Percentiles rank a stretch among this genome's conserved stretches.
These are phyloP conservation scores for Python bivittatus DNA, from an alignment of 2,113 vertebrate genomes.

Conservation along the genomic window DNA sequence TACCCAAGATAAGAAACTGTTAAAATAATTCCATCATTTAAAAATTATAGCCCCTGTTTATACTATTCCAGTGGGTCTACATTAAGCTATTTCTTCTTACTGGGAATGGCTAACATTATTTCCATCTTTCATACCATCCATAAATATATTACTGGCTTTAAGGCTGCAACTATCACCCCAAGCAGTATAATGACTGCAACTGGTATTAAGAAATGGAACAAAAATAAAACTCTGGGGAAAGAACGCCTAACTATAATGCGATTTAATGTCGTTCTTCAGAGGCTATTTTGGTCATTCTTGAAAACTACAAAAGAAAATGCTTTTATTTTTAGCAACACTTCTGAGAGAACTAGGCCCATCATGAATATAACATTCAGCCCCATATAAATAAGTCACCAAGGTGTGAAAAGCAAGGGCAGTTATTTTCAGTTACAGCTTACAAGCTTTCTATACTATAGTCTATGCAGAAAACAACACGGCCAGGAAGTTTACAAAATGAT, in stretches of 20 bases:
- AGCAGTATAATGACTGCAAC: neutral
- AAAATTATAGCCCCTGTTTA: slow-evolving; percentile 29
- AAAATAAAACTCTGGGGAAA: neutral
- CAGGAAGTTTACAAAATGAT: slow-evolving; percentile 56
- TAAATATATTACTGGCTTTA: neutral
- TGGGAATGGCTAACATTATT: neutral
- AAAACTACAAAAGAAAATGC: slow-evolving; percentile 54
- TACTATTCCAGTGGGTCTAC: slow-evolving; percentile 19
- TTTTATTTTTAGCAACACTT: slow-evolving; percentile 68
- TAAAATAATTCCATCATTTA: slow-evolving; percentile 49
- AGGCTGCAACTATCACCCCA: slow-evolving; percentile 1
- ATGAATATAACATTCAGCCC: slow-evolving; percentile 69
- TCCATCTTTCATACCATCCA: neutral
- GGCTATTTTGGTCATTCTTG: slow-evolving; percentile 58
- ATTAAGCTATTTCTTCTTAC: slow-evolving; percentile 25
- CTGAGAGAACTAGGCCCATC: slow-evolving; percentile 65
- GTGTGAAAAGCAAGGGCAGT: slow-evolving; percentile 63
- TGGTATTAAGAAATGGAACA: neutral
- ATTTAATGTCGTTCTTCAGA: slow-evolving; percentile 34
- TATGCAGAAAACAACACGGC: slow-evolving; percentile 61
- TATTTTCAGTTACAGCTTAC: slow-evolving; percentile 73
- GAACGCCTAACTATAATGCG: slow-evolving; percentile 9
- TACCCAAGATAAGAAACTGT: slow-evolving; percentile 38
- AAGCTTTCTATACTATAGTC: slow-evolving; percentile 75
- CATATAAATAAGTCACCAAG: slow-evolving; percentile 75